phyloP scores from a whole-genome alignment of 2,113 vertebrate species.

The Calidris pygmaea region DNA sequence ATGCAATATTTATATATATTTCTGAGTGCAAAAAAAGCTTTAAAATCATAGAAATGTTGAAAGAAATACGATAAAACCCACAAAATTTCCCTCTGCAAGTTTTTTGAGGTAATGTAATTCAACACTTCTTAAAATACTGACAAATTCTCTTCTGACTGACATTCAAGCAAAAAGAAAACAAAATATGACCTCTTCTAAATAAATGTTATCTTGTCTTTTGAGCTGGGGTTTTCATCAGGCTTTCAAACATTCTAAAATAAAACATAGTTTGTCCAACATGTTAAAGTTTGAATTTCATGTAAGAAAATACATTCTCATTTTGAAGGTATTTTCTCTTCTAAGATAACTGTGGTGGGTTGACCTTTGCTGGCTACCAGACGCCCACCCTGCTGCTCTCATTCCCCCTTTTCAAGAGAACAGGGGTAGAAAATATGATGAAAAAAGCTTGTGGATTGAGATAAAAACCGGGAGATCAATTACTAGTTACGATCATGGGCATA shows the following conservation, averaged over 20 bases:
- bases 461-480: neutral
- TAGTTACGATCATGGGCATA: neutral
- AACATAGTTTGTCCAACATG: neutral
- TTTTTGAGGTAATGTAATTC: neutral
- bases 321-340: neutral
- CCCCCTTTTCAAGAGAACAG: neutral
- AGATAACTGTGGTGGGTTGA: neutral
- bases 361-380: neutral
- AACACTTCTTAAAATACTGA: neutral
- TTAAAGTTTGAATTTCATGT: neutral
- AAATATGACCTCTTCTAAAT: neutral
- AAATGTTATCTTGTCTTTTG: neutral
- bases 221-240: neutral
- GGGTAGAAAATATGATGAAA: neutral
- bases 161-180: neutral
- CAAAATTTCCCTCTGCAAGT: neutral
- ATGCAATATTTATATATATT: neutral
- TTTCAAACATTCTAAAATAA: neutral
- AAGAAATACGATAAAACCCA: neutral
- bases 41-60: neutral
- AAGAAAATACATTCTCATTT: neutral
- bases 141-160: neutral
- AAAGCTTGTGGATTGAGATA: neutral
- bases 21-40: neutral
- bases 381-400: neutral